Evolutionary conservation across 2,113 vertebrate genomes (phyloP).

Genomic region (Colistium nudipinnis): DNA sequence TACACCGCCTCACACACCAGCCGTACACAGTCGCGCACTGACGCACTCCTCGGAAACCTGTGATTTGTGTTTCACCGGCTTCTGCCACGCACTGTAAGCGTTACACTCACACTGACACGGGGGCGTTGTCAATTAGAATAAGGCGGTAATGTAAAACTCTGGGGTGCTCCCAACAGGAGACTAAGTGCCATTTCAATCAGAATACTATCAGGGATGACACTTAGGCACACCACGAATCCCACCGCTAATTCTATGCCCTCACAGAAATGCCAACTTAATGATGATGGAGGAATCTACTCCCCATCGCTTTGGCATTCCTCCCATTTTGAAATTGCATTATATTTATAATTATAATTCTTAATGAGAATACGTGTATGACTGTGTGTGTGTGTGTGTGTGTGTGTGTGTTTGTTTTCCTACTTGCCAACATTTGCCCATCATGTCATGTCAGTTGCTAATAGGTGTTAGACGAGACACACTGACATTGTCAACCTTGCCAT

Average conservation of each 20-base stretch:
- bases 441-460: constrained; percentile 17
- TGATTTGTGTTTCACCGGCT: constrained; percentile 44
- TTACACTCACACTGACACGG: constrained; percentile 26
- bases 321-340: constrained; percentile 16
- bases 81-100: constrained; percentile 9
- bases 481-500: constrained; percentile 25
- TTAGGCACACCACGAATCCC: constrained; percentile 20
- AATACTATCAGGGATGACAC: constrained; percentile 44
- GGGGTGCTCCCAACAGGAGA: constrained; percentile 37
- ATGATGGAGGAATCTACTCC: constrained; percentile 17
- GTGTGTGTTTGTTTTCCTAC: constrained; percentile 5
- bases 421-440: constrained; percentile 7
- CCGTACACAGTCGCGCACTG: background rate
- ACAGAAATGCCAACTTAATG: constrained; percentile 41
- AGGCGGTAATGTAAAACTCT: constrained; percentile 42
- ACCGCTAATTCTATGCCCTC: constrained; percentile 34
- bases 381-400: background rate
- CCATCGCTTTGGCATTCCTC: background rate
- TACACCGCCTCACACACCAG: constrained; percentile 6
- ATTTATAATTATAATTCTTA: background rate
- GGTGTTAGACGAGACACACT: background rate
- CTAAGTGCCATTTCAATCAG: constrained; percentile 43
- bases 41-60: constrained; percentile 8
- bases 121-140: constrained; percentile 34
- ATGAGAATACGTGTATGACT: background rate